A percentile compares a stretch with the other conserved stretches of the same genome.
Conservation (phyloP, 2,113 vertebrate species). For the Charina bottae region DNA sequence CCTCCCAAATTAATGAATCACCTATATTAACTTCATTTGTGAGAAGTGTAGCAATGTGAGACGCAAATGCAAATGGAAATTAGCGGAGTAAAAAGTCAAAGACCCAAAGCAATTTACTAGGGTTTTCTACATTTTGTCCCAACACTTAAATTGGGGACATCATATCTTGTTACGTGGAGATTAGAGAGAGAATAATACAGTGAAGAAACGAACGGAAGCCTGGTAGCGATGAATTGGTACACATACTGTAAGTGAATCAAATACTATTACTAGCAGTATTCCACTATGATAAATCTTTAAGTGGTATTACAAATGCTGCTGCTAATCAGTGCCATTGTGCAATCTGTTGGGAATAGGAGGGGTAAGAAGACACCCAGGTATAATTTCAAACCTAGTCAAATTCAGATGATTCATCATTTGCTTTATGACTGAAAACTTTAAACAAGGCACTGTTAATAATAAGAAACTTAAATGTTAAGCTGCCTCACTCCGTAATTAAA, state of each 20-base stretch:
- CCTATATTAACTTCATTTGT: slow-evolving; percentile 57
- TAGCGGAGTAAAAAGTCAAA: slow-evolving; percentile 59
- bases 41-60: slow-evolving; percentile 67
- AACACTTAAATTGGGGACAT: slow-evolving; percentile 68
- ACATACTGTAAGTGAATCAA: slow-evolving; percentile 81
- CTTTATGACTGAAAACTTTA: slow-evolving; percentile 19
- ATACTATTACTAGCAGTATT: slow-evolving; percentile 76
- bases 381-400: slow-evolving; percentile 66
- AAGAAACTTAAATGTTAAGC: slow-evolving; percentile 49
- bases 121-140: slow-evolving; percentile 41
- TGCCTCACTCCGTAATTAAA: slow-evolving; percentile 51
- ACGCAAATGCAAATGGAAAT: slow-evolving; percentile 58
- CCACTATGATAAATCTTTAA: slow-evolving; percentile 71
- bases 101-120: slow-evolving; percentile 62
- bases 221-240: slow-evolving; percentile 76
- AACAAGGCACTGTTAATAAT: slow-evolving; percentile 41
- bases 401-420: slow-evolving; percentile 63
- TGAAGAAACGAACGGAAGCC: slow-evolving; percentile 74
- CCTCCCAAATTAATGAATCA: slow-evolving; percentile 29
- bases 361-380: slow-evolving; percentile 64
- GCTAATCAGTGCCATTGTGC: slow-evolving; percentile 65
- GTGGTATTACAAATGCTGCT: slow-evolving; percentile 71
- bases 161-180: slow-evolving; percentile 52
- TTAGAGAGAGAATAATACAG: slow-evolving; percentile 68
- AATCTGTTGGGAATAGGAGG: slow-evolving; percentile 57